Percentiles rank a stretch among this genome's conserved stretches.
These are phyloP conservation scores for Scaptomyza caliginosa DNA, from an alignment of 2,888 invertebrate species.

Conservation along the genomic window DNA sequence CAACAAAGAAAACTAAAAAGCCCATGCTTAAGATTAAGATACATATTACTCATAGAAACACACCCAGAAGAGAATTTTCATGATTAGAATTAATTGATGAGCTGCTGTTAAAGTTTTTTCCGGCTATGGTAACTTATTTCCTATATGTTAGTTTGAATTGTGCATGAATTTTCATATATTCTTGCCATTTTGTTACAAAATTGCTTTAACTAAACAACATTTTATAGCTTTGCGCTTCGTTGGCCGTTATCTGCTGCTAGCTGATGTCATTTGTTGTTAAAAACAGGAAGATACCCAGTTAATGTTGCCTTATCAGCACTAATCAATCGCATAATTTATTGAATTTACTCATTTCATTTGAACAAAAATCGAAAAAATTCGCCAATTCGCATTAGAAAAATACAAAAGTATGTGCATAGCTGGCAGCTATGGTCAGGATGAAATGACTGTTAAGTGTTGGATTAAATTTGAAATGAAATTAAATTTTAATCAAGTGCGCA, in stretches of 20 bases:
- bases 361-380: not conserved
- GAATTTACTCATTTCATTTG: not conserved
- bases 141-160: not conserved
- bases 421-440: conserved; percentile 15
- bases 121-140: not conserved
- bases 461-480: conserved; percentile 1
- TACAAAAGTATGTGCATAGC: not conserved
- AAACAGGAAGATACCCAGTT: not conserved
- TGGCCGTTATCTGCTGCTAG: not conserved
- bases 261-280: conserved; percentile 27
- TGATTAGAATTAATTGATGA: not conserved
- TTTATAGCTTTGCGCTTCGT: conserved; percentile 19
- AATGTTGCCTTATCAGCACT: not conserved
- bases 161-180: not conserved
- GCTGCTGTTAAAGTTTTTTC: not conserved
- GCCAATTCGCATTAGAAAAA: not conserved
- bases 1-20: conserved; percentile 14
- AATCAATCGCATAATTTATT: not conserved
- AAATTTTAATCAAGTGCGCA: not conserved
- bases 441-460: not conserved
- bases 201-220: not conserved
- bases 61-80: too few species aligned
- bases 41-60: too few species aligned
- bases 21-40: not conserved
- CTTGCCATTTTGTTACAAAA: conserved; percentile 12